These are phyloP conservation scores for Actinia tenebrosa DNA, from an alignment of 64 coral and sea anemone genomes.

Conservation along the genomic window DNA sequence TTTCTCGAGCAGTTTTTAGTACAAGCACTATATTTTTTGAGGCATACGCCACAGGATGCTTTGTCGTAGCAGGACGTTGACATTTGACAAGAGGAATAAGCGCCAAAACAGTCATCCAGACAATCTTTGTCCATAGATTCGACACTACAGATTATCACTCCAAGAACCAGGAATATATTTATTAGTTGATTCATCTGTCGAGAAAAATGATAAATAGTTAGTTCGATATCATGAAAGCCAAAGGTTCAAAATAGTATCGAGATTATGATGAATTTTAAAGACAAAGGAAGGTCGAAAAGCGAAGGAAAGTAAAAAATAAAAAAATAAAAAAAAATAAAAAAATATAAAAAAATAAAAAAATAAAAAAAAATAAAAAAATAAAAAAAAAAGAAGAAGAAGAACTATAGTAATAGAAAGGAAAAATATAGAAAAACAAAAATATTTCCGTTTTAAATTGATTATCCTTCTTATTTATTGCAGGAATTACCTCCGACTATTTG, in stretches of 20 bases:
- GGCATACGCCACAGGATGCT: background rate
- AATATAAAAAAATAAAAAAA: too few relatives aligned
- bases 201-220: background rate
- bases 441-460: background rate
- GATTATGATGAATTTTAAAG: too few relatives aligned
- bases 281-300: too few relatives aligned
- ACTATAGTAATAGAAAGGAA: too few relatives aligned
- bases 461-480: background rate
- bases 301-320: too few relatives aligned
- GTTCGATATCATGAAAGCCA: background rate
- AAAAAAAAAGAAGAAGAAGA: too few relatives aligned
- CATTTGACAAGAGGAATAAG: background rate
- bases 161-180: background rate
- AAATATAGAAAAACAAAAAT: background rate
- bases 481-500: background rate
- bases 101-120: background rate
- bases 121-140: background rate
- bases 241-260: too few relatives aligned
- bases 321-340: too few relatives aligned
- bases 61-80: background rate
- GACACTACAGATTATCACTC: background rate
- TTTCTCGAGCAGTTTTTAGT: background rate
- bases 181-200: background rate
- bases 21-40: background rate
- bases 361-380: too few relatives aligned